phyloP scores from a whole-genome alignment of 2,888 invertebrate species.

The Tipula lateralis region DNA sequence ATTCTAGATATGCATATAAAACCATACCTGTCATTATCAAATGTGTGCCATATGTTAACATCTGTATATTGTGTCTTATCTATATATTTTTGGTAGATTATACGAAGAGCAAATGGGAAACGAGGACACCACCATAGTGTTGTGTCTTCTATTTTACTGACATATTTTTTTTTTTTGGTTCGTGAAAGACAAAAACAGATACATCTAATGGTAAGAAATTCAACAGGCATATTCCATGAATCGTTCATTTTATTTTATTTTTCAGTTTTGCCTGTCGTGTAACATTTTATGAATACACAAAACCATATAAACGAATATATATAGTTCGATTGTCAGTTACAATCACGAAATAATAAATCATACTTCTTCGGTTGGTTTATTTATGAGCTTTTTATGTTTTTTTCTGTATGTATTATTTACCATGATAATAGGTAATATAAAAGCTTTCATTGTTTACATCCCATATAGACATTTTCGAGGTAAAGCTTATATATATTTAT shows the following conservation, averaged over 20 bases:
- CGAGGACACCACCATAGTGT: neutral
- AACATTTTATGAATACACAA: neutral
- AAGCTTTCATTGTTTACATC: neutral
- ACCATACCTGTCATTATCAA: neutral
- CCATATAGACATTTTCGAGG: neutral
- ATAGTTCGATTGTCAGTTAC: constrained; percentile 19
- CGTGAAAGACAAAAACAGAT: constrained; percentile 2
- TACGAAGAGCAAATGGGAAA: neutral
- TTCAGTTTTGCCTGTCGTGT: neutral
- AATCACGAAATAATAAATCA: constrained; percentile 11
- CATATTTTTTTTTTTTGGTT: neutral
- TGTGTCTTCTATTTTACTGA: neutral
- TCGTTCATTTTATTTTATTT: neutral
- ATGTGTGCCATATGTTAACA: neutral
- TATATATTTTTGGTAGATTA: neutral
- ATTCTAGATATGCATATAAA: neutral
- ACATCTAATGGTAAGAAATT: constrained; percentile 3
- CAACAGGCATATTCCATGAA: neutral
- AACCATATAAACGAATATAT: neutral
- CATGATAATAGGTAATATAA: neutral
- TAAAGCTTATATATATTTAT: neutral
- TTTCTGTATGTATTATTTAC: too few relatives aligned
- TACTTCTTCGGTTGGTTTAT: neutral
- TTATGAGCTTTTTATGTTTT: neutral
- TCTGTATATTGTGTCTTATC: neutral